Evolutionary conservation across 2,797 vertebrate species (phyloP).

Genomic region (Epinephelus malabaricus): DNA sequence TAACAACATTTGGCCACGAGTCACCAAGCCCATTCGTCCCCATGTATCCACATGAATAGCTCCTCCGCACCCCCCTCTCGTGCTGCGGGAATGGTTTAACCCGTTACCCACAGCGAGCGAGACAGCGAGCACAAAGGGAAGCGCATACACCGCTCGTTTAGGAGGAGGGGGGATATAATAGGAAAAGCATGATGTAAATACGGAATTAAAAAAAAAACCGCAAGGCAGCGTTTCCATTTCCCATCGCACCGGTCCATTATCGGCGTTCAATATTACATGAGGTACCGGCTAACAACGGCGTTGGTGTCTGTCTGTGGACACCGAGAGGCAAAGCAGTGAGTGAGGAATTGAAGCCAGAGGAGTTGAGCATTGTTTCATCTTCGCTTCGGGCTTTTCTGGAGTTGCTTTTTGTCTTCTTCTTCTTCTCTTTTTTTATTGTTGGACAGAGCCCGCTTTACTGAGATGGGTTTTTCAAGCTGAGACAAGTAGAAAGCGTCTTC

Average conservation of each 20-base stretch:
- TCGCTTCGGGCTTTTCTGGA: slow-evolving; percentile 53
- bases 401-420: slow-evolving; percentile 43
- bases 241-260: slow-evolving; percentile 51
- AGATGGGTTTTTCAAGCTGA: slow-evolving; percentile 16
- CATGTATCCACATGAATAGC: slow-evolving; percentile 53
- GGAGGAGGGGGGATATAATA: slow-evolving; percentile 22
- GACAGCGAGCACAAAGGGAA: slow-evolving; percentile 75
- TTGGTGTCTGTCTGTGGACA: slow-evolving; percentile 51
- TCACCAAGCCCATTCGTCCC: slow-evolving; percentile 75
- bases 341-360: slow-evolving; percentile 51
- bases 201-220: slow-evolving; percentile 49
- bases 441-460: slow-evolving; percentile 33
- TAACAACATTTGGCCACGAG: slow-evolving; percentile 83
- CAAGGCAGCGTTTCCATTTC: slow-evolving; percentile 54
- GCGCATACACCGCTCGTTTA: slow-evolving; percentile 39
- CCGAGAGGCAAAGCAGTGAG: slow-evolving; percentile 27
- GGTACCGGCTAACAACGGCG: slow-evolving; percentile 29
- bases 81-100: slow-evolving; percentile 77
- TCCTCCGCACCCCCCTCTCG: slow-evolving; percentile 35
- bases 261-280: slow-evolving; percentile 64
- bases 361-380: slow-evolving; percentile 72
- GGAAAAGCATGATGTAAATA: slow-evolving; percentile 73
- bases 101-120: slow-evolving; percentile 64
- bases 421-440: not conserved
- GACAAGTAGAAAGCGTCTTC: slow-evolving; percentile 13